Conservation (phyloP, 2,113 vertebrate species). For the Pagrus major region DNA sequence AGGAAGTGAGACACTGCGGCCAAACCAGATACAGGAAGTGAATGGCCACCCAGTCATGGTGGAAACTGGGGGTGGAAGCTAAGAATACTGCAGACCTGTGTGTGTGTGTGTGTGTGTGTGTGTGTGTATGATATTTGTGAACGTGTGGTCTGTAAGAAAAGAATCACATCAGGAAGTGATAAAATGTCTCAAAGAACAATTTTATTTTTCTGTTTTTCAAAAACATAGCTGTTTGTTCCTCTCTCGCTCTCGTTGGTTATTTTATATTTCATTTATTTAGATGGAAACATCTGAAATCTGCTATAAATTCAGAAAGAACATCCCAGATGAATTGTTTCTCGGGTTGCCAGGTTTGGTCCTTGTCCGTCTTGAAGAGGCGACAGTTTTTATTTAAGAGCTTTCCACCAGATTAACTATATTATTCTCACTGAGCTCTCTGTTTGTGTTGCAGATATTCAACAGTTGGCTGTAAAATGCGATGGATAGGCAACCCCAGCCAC, state of each 20-base stretch:
- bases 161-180: conserved; percentile 42
- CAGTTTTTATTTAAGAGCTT: conserved; percentile 57
- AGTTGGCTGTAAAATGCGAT: neutral
- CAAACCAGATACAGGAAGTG: conserved; percentile 72
- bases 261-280: conserved; percentile 44
- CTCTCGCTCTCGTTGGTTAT: neutral
- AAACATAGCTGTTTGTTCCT: conserved; percentile 23
- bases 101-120: conserved; percentile 16
- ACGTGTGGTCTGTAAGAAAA: conserved; percentile 26
- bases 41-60: conserved; percentile 65
- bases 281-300: conserved; percentile 37
- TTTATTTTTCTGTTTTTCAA: conserved; percentile 55
- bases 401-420: conserved; percentile 67
- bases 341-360: conserved; percentile 27
- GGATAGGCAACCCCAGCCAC: conserved; percentile 25
- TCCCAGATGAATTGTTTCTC: neutral
- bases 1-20: conserved; percentile 47
- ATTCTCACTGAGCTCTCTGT: conserved; percentile 56
- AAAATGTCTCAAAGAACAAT: conserved; percentile 39
- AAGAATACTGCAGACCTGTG: conserved; percentile 66
- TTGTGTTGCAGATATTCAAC: conserved; percentile 53
- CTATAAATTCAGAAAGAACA: conserved; percentile 30
- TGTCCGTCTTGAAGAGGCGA: neutral
- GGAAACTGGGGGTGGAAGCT: conserved; percentile 71
- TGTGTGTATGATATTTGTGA: conserved; percentile 34